Base-by-base conservation (phyloP, 2,797 vertebrate species). In the Acropternis orthonyx region DNA sequence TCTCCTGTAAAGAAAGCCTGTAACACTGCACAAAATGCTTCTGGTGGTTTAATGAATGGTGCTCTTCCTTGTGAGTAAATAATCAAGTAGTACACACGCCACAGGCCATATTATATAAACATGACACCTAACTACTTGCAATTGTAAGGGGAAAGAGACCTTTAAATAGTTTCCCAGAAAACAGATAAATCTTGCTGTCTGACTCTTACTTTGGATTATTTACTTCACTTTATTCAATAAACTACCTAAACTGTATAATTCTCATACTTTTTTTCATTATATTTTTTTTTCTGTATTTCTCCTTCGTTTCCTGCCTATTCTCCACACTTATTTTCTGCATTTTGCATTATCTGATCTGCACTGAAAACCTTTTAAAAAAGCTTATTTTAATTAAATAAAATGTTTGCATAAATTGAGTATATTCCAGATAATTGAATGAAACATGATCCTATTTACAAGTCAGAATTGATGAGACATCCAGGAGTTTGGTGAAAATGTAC, bases 1-100 rank as follows among this genome's bases (percentile, higher is more conserved):
- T 94, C 7, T 87, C 20, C 49, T 61, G 23, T n/a, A 65, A 89
- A 41, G 36, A 92, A 89, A 88, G 67, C 37, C 43, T 36, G 3
- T 49, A 82, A 80, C 43, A 58, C 48, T 59, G 39, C 88, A 68
- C n/a, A 93, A 69, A 95, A 76, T 66, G 63, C 28, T 93, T 62
- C 41, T 92, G 44, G 32, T 81, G 28, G 49, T 69, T 93, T 79
- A 88, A 89, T 58, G 76, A 85, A 80, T 56, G 41, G 39, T 69
- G 17, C 30, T 84, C 54, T 74, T 92, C n/a, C 56, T 67, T 83
- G n/a, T 71, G 77, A 93, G 68, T 84, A 91, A 93, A 72, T 83
- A 91, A 68, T n/a, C 85, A 72, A 95, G 61, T 11, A 88, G 58
- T 36, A 65, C 36, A 52, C 44, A 92, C 93, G 84, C 26, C 52